phyloP scores from a whole-genome alignment of 2,888 invertebrate species.

The Melanotus villosus region DNA sequence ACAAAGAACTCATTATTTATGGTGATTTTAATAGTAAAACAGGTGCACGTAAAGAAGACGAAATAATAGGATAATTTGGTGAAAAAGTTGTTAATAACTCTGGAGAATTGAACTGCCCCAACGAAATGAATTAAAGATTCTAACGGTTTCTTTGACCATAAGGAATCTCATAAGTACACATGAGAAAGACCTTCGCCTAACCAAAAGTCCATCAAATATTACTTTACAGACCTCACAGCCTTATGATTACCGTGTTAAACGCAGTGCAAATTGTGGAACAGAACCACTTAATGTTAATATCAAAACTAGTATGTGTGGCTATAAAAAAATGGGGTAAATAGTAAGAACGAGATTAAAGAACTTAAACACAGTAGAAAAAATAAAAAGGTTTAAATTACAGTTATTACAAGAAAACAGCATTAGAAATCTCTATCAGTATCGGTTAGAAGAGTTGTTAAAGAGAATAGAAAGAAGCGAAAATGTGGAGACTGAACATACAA shows the following conservation, averaged over 20 bases:
- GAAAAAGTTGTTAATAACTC: neutral
- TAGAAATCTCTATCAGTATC: too few species aligned
- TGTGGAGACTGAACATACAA: too few species aligned
- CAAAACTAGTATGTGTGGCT: neutral
- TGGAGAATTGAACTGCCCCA: neutral
- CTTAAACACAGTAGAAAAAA: too few species aligned
- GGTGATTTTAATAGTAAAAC: neutral
- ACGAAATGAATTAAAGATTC: neutral
- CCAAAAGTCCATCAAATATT: neutral
- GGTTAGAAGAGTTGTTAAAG: too few species aligned
- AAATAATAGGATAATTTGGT: conserved; percentile 6
- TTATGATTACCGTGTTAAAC: neutral
- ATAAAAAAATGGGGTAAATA: too few species aligned
- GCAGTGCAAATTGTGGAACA: neutral
- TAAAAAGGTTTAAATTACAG: too few species aligned
- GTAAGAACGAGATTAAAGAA: too few species aligned
- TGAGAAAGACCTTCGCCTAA: conserved; percentile 2
- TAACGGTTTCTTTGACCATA: conserved; percentile 8
- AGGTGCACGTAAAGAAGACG: neutral
- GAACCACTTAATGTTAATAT: neutral
- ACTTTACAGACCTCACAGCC: neutral
- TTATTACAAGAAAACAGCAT: too few species aligned
- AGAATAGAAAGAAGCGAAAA: too few species aligned
- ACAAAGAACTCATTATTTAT: conserved; percentile 5
- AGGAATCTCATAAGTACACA: neutral